Conservation (phyloP, 2,888 invertebrate species). For the Drosophila subquinaria region DNA sequence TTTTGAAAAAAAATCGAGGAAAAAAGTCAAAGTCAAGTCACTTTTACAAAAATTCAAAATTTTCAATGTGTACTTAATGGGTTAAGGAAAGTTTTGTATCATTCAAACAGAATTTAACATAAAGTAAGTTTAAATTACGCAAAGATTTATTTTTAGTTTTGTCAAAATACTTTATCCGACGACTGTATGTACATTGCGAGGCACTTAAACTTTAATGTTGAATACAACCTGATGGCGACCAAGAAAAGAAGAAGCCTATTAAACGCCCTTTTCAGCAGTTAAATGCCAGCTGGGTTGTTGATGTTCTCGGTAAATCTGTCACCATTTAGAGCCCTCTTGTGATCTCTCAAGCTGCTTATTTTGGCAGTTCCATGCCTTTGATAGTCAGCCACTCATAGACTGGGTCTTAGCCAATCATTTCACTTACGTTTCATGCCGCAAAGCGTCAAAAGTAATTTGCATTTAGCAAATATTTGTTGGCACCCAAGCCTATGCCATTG, state of each 20-base stretch:
- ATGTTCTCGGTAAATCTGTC: constrained; percentile 23
- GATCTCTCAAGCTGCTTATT: constrained; percentile 39
- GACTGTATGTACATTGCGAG: no score
- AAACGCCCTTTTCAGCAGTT: constrained; percentile 10
- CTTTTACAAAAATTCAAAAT: no score
- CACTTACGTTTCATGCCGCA: constrained; percentile 60
- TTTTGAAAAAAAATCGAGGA: no score
- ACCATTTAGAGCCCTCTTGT: constrained; percentile 23
- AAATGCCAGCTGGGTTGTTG: not conserved
- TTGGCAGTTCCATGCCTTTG: constrained; percentile 20
- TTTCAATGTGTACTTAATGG: no score
- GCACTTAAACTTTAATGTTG: not conserved
- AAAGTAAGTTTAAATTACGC: no score
- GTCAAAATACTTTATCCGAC: no score
- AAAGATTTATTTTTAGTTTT: no score
- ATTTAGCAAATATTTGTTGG: constrained; percentile 75
- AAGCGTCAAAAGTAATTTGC: constrained; percentile 78
- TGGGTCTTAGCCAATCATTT: constrained; percentile 62
- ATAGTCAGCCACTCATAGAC: constrained; percentile 32
- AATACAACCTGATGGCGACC: not conserved
- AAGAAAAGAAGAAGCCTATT: not conserved
- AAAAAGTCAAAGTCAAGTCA: no score
- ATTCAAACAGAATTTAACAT: no score
- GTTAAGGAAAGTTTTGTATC: no score
- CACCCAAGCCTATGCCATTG: constrained; percentile 13